Base-by-base conservation (phyloP, 92 coral and sea anemone species). In the Phenganax marumi region DNA sequence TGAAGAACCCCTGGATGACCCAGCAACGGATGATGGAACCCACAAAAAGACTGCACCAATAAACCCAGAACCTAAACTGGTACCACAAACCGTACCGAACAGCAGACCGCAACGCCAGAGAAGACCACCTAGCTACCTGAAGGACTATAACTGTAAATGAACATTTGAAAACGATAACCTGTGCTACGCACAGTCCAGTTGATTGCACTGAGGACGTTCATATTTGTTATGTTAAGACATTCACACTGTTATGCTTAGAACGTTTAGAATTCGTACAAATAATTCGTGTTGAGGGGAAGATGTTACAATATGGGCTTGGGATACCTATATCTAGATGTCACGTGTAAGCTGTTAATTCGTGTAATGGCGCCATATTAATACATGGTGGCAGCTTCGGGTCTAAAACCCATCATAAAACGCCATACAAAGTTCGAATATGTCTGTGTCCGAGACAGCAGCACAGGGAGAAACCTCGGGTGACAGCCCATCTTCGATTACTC, bases 51-150 rank as follows among this genome's bases (percentile, higher is more conserved):
- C 16, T 25, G 73, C 9, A 68, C 18, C 73, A 17, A 24, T 16
- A 68, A 17, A 68, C 48, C 47, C 73, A 68, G 51, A 10, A 68
- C 47, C 73, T 46, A 46, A 9, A 9, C 73, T 46, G 18, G 25
- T 46, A 68, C 73, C 73, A 17, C 73, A 68, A 68, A 17, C 73
- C 21, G 21, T 68, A 46, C 16, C 73, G 8, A 17, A 26, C 51
- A 68, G 19, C 23, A 68, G 8, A 68, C 73, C 73, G 19, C 73
- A 68, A 68, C 73, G 23, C 19, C 73, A 68, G 19, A 68, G 73
- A 68, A 10, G 25, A 46, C 73, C 73, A 68, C 73, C 73, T 17
- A 68, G 73, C 19, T 68, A 68, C 73, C 25, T 68, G 14, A 68
- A 68, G 73, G 73, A 68, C 48, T 68, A 68, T 46, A 46, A 68